Evolutionary conservation across 2,888 invertebrate species (phyloP).

Genomic region (Spodoptera exigua): DNA sequence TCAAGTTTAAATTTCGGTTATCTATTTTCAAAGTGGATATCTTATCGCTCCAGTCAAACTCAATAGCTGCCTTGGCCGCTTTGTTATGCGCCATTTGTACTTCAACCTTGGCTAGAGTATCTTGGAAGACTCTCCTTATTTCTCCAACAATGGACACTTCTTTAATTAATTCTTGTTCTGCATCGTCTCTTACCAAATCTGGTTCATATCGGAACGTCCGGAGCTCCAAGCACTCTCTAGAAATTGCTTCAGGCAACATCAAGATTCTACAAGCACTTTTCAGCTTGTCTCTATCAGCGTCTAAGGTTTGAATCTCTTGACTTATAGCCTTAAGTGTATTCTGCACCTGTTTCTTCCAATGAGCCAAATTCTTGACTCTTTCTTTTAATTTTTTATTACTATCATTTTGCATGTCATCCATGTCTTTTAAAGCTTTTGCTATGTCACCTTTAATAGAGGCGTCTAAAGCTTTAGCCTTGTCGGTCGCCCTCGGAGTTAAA

Average conservation of each 20-base stretch:
- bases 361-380: constrained; percentile 82
- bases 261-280: constrained; percentile 91
- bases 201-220: constrained; percentile 92
- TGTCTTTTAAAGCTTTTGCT: constrained; percentile 88
- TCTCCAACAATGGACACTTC: constrained; percentile 93
- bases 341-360: constrained; percentile 92
- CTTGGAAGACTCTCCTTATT: constrained; percentile 90
- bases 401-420: constrained; percentile 87
- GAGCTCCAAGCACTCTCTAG: constrained; percentile 92
- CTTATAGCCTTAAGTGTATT: constrained; percentile 90
- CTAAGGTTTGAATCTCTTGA: constrained; percentile 91
- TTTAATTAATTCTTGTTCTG: constrained; percentile 94
- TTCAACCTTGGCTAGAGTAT: constrained; percentile 91
- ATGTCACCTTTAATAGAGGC: constrained; percentile 68
- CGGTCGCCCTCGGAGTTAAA: constrained; percentile 76
- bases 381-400: constrained; percentile 74
- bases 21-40: constrained; percentile 93
- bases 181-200: constrained; percentile 93
- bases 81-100: constrained; percentile 92
- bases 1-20: constrained; percentile 90
- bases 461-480: constrained; percentile 75
- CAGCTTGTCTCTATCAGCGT: constrained; percentile 90
- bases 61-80: constrained; percentile 93
- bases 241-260: constrained; percentile 92
- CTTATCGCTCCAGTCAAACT: constrained; percentile 97